These are phyloP conservation scores for Oedothorax gibbosus DNA, from an alignment of 1,140 invertebrate species.

Conservation along the genomic window DNA sequence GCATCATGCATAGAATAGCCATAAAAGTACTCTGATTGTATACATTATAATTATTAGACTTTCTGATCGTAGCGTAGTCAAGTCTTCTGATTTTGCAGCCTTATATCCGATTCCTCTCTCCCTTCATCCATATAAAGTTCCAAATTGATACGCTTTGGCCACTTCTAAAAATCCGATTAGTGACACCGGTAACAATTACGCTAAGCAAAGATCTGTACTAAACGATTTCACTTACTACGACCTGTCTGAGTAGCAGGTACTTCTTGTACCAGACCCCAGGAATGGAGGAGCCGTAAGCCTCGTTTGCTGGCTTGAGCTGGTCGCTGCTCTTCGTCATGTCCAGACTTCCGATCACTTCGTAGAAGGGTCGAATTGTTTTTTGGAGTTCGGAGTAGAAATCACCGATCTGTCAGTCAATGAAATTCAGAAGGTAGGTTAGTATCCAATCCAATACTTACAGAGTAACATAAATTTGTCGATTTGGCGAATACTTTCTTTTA, in stretches of 20 bases:
- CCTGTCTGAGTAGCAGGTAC: constrained; percentile 33
- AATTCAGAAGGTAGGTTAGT: neutral
- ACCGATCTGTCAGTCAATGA: constrained; percentile 23
- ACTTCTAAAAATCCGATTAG: too few species aligned
- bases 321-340: constrained; percentile 30
- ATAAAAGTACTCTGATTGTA: too few species aligned
- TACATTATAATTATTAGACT: too few species aligned
- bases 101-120: too few species aligned
- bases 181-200: neutral
- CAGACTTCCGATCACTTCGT: constrained; percentile 39
- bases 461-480: too few species aligned
- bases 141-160: neutral
- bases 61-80: too few species aligned
- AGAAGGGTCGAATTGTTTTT: constrained; percentile 26
- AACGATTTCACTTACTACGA: constrained; percentile 19
- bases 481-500: too few species aligned
- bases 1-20: too few species aligned
- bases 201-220: neutral
- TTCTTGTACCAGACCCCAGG: constrained; percentile 38
- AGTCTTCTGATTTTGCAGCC: too few species aligned
- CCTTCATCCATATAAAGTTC: too few species aligned
- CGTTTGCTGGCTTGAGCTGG: constrained; percentile 34
- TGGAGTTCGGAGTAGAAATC: constrained; percentile 24
- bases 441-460: neutral
- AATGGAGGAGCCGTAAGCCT: constrained; percentile 14